Evolutionary conservation across 2,113 vertebrate genomes (phyloP), one percentile per base, ranked within the genome.

Genomic region (Pyxicephalus adspersus): DNA sequence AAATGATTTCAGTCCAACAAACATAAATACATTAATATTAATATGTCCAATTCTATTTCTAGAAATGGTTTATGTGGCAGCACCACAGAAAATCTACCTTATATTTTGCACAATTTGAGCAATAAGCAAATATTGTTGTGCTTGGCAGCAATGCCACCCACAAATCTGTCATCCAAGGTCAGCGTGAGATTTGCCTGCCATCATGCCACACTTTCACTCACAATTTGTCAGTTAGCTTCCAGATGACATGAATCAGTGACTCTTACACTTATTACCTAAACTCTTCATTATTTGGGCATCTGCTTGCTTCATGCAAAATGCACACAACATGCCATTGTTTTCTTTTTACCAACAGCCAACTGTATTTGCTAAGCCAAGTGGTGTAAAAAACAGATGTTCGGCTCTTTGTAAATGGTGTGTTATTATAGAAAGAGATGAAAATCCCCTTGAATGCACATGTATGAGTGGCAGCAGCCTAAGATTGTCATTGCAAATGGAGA

Each of bases 301-400:
- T 82, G 80, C 75, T 82, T 82, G 60, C 64, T 82, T 82, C 71
- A 74, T 66, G 71, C 80, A 75, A 82, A 82, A 64, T 66, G 80
- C 80, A 75, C 71, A 64, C 70, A 82, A 66, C 71, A 75, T 66
- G 61, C 71, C 71, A 75, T 50, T 82, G 80, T 82, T 75, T 82
- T 71, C 70, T 75, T 82, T 79, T 58, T 57, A 26, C 50, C 80
- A 66, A 52, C 61, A 73, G 61, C 71, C 71, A 82, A 82, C 80
- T 82, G 80, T 82, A 82, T 66, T 66, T 82, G 71, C 65, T 31
- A 82, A 82, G 80, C 80, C 80, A 82, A 82, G 80, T 82, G 70
- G 75, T 82, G 71, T 82, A 75, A 75, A 82, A 82, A 74, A 70
- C 80, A 82, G 80, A 82, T 82, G 80, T 71, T 82, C 61, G 1